phyloP scores from a whole-genome alignment of 2,888 invertebrate species.

The Lymantria monacha region DNA sequence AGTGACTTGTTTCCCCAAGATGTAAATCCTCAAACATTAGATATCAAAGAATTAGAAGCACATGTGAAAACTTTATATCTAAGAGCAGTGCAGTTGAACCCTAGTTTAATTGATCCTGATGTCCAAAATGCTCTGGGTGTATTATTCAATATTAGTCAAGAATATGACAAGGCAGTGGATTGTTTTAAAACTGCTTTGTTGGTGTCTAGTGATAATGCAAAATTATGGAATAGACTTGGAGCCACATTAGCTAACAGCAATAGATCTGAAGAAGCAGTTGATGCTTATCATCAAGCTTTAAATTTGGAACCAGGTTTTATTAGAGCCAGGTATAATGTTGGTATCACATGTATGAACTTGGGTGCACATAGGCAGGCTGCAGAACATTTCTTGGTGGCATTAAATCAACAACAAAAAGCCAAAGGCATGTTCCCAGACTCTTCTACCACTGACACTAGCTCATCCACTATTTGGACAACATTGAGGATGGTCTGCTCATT shows the following conservation, averaged over 20 bases:
- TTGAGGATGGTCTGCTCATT: slow-evolving; percentile 93
- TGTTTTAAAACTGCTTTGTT: slow-evolving; percentile 96
- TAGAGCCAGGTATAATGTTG: slow-evolving; percentile 97
- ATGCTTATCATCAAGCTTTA: slow-evolving; percentile 96
- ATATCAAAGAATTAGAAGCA: slow-evolving; percentile 74
- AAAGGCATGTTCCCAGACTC: slow-evolving; percentile 61
- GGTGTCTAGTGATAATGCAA: slow-evolving; percentile 90
- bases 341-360: slow-evolving; percentile 98
- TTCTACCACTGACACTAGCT: slow-evolving; percentile 82
- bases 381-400: slow-evolving; percentile 95
- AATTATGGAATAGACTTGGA: slow-evolving; percentile 98
- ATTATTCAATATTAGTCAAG: slow-evolving; percentile 95
- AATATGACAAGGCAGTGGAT: slow-evolving; percentile 98
- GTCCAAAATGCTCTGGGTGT: slow-evolving; percentile 97
- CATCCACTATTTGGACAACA: slow-evolving; percentile 97
- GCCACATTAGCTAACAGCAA: slow-evolving; percentile 98
- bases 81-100: slow-evolving; percentile 89
- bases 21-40: slow-evolving; percentile 62
- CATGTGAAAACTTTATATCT: slow-evolving; percentile 89
- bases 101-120: slow-evolving; percentile 91
- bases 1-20: slow-evolving; percentile 85
- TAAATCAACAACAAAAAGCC: slow-evolving; percentile 92
- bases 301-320: slow-evolving; percentile 97
- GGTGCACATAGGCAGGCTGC: slow-evolving; percentile 97
- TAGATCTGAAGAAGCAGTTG: slow-evolving; percentile 96